These are phyloP conservation scores for Clostera curtula DNA, from an alignment of 2,888 invertebrate genomes.

Conservation along the genomic window DNA sequence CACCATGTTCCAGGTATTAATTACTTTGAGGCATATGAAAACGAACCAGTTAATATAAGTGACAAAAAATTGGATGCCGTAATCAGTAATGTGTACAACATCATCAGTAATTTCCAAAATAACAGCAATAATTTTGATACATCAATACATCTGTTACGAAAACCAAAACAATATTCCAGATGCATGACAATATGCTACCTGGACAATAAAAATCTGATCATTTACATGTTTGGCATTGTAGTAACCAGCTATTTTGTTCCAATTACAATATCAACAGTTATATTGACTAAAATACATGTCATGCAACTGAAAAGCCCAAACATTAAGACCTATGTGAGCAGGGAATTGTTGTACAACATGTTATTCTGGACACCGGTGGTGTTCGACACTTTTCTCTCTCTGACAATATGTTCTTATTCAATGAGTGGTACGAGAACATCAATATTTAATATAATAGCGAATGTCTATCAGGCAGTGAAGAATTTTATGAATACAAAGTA, in stretches of 20 bases:
- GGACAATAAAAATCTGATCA: constrained; percentile 47
- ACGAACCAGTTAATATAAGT: constrained; percentile 21
- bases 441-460: constrained; percentile 56
- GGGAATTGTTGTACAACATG: constrained; percentile 58
- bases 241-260: constrained; percentile 60
- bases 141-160: constrained; percentile 30
- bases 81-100: constrained; percentile 44
- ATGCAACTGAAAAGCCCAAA: constrained; percentile 44
- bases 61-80: constrained; percentile 34
- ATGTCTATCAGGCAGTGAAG: constrained; percentile 60
- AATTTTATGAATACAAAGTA: constrained; percentile 61
- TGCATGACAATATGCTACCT: constrained; percentile 57
- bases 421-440: constrained; percentile 49
- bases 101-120: constrained; percentile 43
- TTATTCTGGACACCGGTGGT: constrained; percentile 65
- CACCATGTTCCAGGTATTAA: constrained; percentile 33
- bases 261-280: constrained; percentile 53
- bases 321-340: constrained; percentile 46
- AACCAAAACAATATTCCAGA: constrained; percentile 31
- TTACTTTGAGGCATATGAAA: constrained; percentile 42
- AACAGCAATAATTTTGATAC: constrained; percentile 31
- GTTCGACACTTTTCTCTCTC: constrained; percentile 59
- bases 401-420: constrained; percentile 52
- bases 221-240: constrained; percentile 51
- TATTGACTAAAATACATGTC: constrained; percentile 55